Evolutionary conservation across 2,113 vertebrate species (phyloP).

Genomic region (Proterorhinus semilunaris): DNA sequence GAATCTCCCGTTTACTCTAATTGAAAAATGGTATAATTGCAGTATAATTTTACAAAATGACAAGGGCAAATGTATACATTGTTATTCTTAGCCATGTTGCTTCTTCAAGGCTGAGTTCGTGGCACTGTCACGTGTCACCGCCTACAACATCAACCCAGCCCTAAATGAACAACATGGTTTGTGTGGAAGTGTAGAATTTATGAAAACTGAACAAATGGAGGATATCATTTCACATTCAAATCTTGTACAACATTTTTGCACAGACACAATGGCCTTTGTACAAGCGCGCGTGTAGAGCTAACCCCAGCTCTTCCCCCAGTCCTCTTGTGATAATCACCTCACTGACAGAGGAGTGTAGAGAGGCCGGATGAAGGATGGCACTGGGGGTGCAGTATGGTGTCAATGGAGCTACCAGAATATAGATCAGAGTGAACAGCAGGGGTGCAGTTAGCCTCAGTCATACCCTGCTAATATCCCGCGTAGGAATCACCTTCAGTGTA

Average conservation of each 20-base stretch:
- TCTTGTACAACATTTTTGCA: too few relatives aligned
- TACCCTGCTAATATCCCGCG: constrained; percentile 5
- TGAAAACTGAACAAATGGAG: background rate
- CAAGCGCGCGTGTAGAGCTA: constrained; percentile 10
- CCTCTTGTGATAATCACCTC: constrained; percentile 40
- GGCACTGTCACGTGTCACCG: too few relatives aligned
- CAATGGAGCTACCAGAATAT: constrained; percentile 23
- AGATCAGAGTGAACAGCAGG: constrained; percentile 26
- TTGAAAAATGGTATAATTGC: too few relatives aligned
- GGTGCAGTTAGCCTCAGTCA: constrained; percentile 4
- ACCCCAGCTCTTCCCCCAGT: constrained; percentile 36
- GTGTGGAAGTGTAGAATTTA: too few relatives aligned
- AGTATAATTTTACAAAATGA: too few relatives aligned
- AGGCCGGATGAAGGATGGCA: constrained; percentile 26
- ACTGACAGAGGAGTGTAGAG: constrained; percentile 36
- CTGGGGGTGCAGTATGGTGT: constrained; percentile 29
- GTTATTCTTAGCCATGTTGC: too few relatives aligned
- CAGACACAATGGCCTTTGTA: background rate
- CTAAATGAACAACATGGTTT: too few relatives aligned
- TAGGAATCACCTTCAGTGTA: constrained; percentile 13
- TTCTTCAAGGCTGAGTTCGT: too few relatives aligned
- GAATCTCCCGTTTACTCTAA: too few relatives aligned
- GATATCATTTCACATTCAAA: background rate
- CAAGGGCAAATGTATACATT: too few relatives aligned
- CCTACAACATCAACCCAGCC: too few relatives aligned